Evolutionary conservation across 2,797 vertebrate species (phyloP).

Genomic region (Periophthalmus magnuspinnatus): DNA sequence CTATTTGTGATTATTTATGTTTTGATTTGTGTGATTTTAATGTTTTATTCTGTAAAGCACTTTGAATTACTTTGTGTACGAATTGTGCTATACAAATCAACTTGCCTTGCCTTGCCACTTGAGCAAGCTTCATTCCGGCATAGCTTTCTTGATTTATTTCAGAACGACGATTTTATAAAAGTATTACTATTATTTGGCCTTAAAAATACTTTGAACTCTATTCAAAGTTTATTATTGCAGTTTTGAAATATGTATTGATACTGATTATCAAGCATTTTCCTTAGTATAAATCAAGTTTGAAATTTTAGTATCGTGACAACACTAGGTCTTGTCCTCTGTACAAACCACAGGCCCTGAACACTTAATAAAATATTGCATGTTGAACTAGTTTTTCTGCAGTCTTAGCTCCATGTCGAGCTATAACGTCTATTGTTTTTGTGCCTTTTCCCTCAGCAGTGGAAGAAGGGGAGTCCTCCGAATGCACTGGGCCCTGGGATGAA

Average conservation of each 20-base stretch:
- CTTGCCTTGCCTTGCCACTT: too few relatives aligned
- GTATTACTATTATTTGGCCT: too few relatives aligned
- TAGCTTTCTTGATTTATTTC: too few relatives aligned
- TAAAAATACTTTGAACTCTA: background rate
- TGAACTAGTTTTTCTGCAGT: background rate
- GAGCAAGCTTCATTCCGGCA: too few relatives aligned
- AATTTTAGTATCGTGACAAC: background rate
- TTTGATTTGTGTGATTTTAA: too few relatives aligned
- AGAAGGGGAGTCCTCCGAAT: constrained; percentile 92
- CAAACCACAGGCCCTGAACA: background rate
- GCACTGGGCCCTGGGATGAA: constrained; percentile 89
- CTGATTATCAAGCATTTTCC: background rate
- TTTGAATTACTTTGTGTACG: too few relatives aligned
- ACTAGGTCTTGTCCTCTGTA: background rate
- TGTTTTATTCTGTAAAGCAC: too few relatives aligned
- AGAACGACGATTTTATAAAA: too few relatives aligned
- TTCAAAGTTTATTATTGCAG: background rate
- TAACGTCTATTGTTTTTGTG: constrained; percentile 18
- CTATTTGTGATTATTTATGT: too few relatives aligned
- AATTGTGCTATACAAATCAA: too few relatives aligned
- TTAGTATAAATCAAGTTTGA: background rate
- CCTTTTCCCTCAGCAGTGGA: constrained; percentile 82
- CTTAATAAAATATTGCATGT: background rate
- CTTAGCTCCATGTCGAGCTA: background rate
- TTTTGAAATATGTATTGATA: background rate